Evolutionary conservation across 2,797 vertebrate genomes (phyloP), one percentile per base, ranked within the genome.

Genomic region (Fratercula arctica): DNA sequence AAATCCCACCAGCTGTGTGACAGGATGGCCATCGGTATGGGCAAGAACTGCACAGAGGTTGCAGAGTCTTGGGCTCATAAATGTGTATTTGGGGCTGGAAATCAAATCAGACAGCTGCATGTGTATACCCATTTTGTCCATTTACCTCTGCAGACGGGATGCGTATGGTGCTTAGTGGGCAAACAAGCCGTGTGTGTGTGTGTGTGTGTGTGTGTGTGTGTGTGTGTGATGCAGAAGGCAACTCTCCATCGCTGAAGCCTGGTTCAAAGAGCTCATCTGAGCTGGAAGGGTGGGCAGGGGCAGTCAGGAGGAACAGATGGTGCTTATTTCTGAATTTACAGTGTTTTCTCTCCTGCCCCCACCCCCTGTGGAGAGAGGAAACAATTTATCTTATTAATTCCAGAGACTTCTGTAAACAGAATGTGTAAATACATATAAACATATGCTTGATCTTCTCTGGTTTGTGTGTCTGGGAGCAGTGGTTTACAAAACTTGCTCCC

Each of bases 381-480:
- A 73, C 85, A 0, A 57, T 68, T 93, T 84, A 45, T 77, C 23
- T 88, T 80, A 56, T 26, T 76, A 80, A 74, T 96, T 90, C 67
- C 89, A 87, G 84, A 82, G 63, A 69, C 56, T 89, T 76, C 43
- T 31, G 35, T 89, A 80, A 94, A 95, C 81, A 87, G 43, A 76
- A 50, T 63, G 48, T 94, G 72, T 94, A 85, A 93, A 93, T 74
- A 48, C 15, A 18, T 43, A n/a, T 29, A 89, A 93, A 78, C 54
- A 76, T 28, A 25, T 15, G 10, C 33, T 94, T 82, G 31, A 37
- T 79, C 56, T 72, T 70, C 56, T 90, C 31, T 73, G 73, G 70
- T 93, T 94, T 92, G 67, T 23, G 1, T 63, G 68, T 70, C 46
- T 87, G 43, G 85, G 67, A 85, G 35, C 48, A 60, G 33, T 66